Evolutionary conservation across 2,797 vertebrate genomes (phyloP), one percentile per base, ranked within the genome.

Genomic region (Spondyliosoma cantharus): DNA sequence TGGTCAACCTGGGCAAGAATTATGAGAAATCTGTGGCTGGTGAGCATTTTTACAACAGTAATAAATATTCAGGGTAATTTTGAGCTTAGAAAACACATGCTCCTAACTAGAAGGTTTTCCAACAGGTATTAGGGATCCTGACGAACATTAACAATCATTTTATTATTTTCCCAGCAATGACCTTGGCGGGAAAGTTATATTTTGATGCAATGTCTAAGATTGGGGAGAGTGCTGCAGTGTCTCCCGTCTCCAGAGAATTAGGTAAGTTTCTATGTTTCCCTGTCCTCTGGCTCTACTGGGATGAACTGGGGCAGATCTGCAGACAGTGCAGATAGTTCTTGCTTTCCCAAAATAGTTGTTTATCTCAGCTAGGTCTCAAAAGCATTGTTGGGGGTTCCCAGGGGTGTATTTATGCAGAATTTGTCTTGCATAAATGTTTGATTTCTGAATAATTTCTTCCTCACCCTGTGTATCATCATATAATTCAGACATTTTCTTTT

Each of bases 1-100:
- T 99, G 89, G 95, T 98, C 93, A 99, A 98, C 93, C 91, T 99
- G 86, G 98, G 98, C 20, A 99, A 97, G 93, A 99, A 95, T 93
- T 99, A 99, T 69, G 98, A 99, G 94, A 99, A 99, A 93, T 95
- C 98, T 19, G 97, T 98, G 71, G 95, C 94, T 80, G 98, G 98
- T 99, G 94, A 97, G 97, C 87, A 27, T 37, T 69, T 71, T 52
- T 48, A 60, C 11, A 37, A 45, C 59, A 24, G 15, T 14, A 11
- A 29, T 67, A 24, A 25, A 68, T 7, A 15, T 74, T 80, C 0
- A 27, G 14, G 50, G 19, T 15, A 58, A 48, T 16, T 45, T 19
- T 19, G 25, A 69, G 45, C 57, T 76, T 45, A 69, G 66, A 66
- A 68, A 69, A 43, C 8, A 16, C 3, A 43, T 58, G 37, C 2